Base-by-base conservation (phyloP, 2,888 invertebrate species). In the Oxyteleia sp. region DNA sequence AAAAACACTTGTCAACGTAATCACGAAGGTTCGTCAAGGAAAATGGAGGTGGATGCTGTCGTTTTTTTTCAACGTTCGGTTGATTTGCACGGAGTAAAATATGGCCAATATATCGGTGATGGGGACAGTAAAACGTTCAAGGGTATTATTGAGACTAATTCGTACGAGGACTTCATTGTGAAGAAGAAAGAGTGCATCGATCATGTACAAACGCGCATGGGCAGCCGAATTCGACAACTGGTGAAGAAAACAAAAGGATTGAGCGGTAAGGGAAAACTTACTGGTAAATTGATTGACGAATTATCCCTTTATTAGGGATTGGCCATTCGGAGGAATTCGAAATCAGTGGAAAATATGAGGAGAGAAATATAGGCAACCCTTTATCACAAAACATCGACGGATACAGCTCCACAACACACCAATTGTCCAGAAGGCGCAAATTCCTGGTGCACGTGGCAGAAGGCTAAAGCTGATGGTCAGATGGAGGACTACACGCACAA, bases 31-130 rank as follows among this genome's bases (percentile, higher is more conserved):
- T n/a, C n/a, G n/a, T n/a, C n/a, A n/a, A n/a, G n/a, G n/a, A n/a
- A n/a, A 69, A 84, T 86, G 84, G 83, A 85, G 57, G 71, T 71
- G 5, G 79, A 79, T 20, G 68, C 71, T 8, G 71, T 72, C 4
- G 57, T 80, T 5, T 64, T 76, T 59, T 76, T 68, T 23, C 41
- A 53, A 23, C 43, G 78, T 23, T 61, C 61, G 29, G 61, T 16
- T 29, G 26, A 35, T 16, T 18, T 71, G n/a, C 18, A 81, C 23
- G 41, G 76, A 15, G 23, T 68, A 18, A 53, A 68, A 51, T 81
- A 76, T 29, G 45, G 18, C 1, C 32, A 79, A 18, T 79, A 75
- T 26, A 68, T 78, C 5, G 69, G 59, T 11, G 47, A 57, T 13
- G 45, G n/a, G n/a, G n/a, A n/a, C n/a, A n/a, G n/a, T n/a, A n/a